Conservation (phyloP, 2,888 invertebrate genomes). For the Philaethria dido region DNA sequence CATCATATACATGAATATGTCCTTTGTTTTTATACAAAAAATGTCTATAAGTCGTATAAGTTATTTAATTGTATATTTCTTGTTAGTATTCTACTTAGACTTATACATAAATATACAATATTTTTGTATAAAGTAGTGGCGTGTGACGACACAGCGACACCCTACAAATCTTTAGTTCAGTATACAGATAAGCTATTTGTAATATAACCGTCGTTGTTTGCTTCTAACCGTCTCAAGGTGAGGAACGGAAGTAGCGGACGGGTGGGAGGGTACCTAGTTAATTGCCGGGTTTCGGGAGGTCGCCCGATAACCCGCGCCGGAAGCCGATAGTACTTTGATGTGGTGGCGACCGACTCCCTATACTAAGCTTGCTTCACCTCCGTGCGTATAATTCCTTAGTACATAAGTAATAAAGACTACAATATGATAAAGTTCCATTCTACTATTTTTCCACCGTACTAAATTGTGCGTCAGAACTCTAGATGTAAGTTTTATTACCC, state of each 20-base stretch:
- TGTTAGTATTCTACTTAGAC: background rate
- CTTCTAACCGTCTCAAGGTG: constrained; percentile 49
- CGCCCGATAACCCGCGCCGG: constrained; percentile 80
- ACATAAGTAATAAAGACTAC: constrained; percentile 22
- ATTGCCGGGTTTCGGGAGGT: constrained; percentile 80
- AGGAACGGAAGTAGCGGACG: constrained; percentile 58
- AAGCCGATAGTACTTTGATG: constrained; percentile 80
- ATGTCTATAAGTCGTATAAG: background rate
- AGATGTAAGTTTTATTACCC: constrained; percentile 41
- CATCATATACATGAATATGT: background rate
- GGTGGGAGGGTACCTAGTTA: constrained; percentile 56
- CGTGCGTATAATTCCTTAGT: constrained; percentile 34
- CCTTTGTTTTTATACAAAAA: background rate
- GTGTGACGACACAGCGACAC: constrained; percentile 13
- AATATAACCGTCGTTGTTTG: constrained; percentile 48
- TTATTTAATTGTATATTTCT: constrained; percentile 1
- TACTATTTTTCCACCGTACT: constrained; percentile 20
- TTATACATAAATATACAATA: background rate
- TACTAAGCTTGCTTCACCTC: constrained; percentile 49
- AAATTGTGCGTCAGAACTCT: constrained; percentile 34
- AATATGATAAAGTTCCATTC: constrained; percentile 17
- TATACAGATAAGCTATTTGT: constrained; percentile 42
- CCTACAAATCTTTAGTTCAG: constrained; percentile 13
- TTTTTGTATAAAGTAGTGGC: background rate
- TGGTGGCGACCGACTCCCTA: constrained; percentile 67